Conservation (phyloP, 2,888 invertebrate species). For the Altica lythri region DNA sequence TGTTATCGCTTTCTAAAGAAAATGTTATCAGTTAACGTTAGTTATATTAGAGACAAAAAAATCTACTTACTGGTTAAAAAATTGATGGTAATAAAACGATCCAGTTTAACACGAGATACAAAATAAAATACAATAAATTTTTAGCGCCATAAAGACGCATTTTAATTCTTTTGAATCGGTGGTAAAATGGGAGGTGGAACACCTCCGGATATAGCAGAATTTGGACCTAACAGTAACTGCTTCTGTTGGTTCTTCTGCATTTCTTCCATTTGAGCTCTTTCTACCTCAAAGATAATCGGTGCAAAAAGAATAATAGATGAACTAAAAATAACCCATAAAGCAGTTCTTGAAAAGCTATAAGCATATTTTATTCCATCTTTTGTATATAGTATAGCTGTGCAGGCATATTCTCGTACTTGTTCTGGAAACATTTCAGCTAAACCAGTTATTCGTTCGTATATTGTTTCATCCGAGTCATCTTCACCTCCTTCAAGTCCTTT, state of each 20-base stretch:
- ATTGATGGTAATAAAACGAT: no score
- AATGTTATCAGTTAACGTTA: no score
- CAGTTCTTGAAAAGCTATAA: slow-evolving; percentile 77
- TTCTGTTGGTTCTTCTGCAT: slow-evolving; percentile 92
- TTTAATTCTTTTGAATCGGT: no score
- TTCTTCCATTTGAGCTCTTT: slow-evolving; percentile 92
- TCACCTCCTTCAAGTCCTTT: no score
- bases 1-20: no score
- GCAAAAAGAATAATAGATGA: slow-evolving; percentile 92
- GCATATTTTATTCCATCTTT: slow-evolving; percentile 68
- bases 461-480: slow-evolving; percentile 73
- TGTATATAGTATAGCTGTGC: slow-evolving; percentile 64
- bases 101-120: no score
- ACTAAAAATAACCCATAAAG: slow-evolving; percentile 92
- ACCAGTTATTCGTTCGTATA: slow-evolving; percentile 86
- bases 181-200: slow-evolving; percentile 64
- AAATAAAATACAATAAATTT: no score
- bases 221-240: slow-evolving; percentile 90
- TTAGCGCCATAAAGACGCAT: no score
- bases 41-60: no score
- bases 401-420: slow-evolving; percentile 71
- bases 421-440: slow-evolving; percentile 97
- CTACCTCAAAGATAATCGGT: slow-evolving; percentile 94
- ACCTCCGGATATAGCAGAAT: slow-evolving; percentile 70
- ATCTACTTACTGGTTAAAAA: no score